Evolutionary conservation across 2,888 invertebrate genomes (phyloP), one percentile per base, ranked within the genome.

Genomic region (Coenonympha glycerion): DNA sequence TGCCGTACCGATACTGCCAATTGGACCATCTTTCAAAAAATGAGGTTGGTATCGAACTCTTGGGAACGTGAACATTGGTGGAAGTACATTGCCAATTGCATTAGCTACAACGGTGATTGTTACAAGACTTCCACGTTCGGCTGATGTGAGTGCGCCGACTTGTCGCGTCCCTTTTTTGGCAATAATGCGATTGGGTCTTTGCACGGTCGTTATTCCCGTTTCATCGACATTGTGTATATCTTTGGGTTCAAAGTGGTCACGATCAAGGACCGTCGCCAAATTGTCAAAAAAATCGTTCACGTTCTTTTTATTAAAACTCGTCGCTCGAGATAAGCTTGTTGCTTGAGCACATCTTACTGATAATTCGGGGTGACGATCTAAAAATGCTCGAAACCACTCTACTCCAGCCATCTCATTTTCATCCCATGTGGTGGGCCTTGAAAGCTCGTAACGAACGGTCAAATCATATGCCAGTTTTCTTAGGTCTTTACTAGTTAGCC

Each of bases 151-250:
- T 3, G 63, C 56, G 16, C 73, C 69, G 6, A 79, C 67, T 60
- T 76, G 75, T 47, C 66, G 69, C 4, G 47, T 44, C 30, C 77
- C 76, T 58, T 63, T 66, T 55, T 58, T 52, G 3, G 71, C 73
- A 46, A 78, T 53, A 26, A 79, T 54, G 57, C 62, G 64, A 39
- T 64, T 54, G n/a, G 75, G 71, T 52, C 63, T 72, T 50, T 76
- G 72, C 3, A 79, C 76, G 3, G 75, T 73, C 3, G 74, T 72
- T 1, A 76, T 57, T 0, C 71, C 76, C 1, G 71, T 68, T 57
- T 78, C 71, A 46, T 76, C 75, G 15, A 70, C 52, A 54, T 79
- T 79, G 57, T 61, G 79, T 36, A 79, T 73, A 55, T 73, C 62
- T 30, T 61, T 56, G 24, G 47, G 45, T 31, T 51, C 41, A 28